Percentiles rank a stretch among this genome's conserved stretches.
Conservation (phyloP, 37 sponge, comb jelly and placozoan genomes). For the Oopsacas minuta region DNA sequence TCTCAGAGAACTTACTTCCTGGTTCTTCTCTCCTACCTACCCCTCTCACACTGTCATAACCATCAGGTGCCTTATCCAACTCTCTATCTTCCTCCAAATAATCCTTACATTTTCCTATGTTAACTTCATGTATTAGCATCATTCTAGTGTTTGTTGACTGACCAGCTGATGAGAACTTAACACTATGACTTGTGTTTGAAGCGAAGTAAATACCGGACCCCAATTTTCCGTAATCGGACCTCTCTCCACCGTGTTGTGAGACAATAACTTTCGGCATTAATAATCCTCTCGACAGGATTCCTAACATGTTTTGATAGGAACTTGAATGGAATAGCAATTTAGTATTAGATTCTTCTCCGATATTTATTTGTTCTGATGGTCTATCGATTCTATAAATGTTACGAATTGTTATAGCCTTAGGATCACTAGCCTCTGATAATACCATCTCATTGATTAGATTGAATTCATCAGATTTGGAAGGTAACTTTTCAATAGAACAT, state of each 20-base stretch:
- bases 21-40: conserved; percentile 40
- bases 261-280: conserved; percentile 89
- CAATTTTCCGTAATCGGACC: conserved; percentile 84
- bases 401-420: neutral
- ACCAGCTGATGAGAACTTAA: conserved; percentile 57
- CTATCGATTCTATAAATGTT: neutral
- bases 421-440: neutral
- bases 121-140: conserved; percentile 77
- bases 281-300: conserved; percentile 47
- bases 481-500: conserved; percentile 52
- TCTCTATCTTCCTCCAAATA: conserved; percentile 24
- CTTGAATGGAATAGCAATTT: neutral
- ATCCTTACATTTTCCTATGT: conserved; percentile 66
- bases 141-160: conserved; percentile 40
- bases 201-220: conserved; percentile 96
- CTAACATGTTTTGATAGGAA: neutral
- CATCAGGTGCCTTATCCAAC: conserved; percentile 56
- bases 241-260: conserved; percentile 69
- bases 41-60: conserved; percentile 69
- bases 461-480: conserved; percentile 44
- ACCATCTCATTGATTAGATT: conserved; percentile 35
- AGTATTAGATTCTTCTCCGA: neutral
- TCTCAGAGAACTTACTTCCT: conserved; percentile 56
- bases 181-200: conserved; percentile 33
- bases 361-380: neutral